Base-by-base conservation (phyloP, 2,113 vertebrate genomes). In the Strix aluco region DNA sequence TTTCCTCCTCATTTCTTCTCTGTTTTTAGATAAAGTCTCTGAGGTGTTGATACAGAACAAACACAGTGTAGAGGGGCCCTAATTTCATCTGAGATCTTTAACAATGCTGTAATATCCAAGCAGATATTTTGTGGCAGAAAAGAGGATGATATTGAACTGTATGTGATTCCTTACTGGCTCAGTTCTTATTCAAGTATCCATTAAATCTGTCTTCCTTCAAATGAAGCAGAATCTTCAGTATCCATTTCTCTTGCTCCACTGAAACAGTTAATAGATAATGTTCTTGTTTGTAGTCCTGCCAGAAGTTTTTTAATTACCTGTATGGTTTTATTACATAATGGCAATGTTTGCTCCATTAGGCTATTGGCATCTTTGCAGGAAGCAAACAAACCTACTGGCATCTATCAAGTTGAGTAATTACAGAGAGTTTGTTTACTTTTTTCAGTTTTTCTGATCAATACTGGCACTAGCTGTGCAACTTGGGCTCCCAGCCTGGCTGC, bases 381-480 rank as follows among this genome's bases (percentile, higher is more conserved):
- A 96, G 83, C 83, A 94, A 94, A 92, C 90, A 90, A 96, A 94
- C 75, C 77, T 61, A 27, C 72, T 92, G 86, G 69, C 94, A 96
- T 96, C 95, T 88, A 86, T 97, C 95, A 93, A 22, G n/a, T 46
- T 95, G 96, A 96, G 82, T 84, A 92, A 96, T 95, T 92, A 86
- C 95, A 81, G 69, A 7, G 65, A 69, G 17, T 88, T 88, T 93
- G 72, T 96, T 95, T 92, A 84, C 71, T 92, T 96, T 92, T 96
- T 79, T n/a, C 57, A 49, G 75, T 63, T 93, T 88, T 78, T 36
- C 86, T 79, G 71, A 86, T 96, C 88, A 78, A 89, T 95, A 75
- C 67, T 90, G 86, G 77, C 95, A 94, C 36, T 44, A 34, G 67
- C 70, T 94, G 44, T 83, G 92, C 75, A 74, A 82, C 58, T 17